Evolutionary conservation across 1,140 invertebrate species (phyloP).

Genomic region (Psix sp.): DNA sequence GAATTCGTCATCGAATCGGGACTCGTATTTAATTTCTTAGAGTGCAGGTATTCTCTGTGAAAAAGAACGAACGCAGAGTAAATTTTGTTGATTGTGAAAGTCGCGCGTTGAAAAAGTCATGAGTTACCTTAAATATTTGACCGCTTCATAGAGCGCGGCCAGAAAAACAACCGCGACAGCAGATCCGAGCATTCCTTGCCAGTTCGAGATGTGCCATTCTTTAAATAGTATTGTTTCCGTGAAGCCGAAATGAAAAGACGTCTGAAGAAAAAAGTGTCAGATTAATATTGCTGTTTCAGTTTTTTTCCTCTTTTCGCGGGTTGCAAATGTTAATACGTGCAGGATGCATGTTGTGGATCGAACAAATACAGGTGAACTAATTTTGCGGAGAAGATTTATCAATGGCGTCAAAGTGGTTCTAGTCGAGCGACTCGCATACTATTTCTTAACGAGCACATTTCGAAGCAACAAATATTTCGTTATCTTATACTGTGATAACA

Average conservation of each 20-base stretch:
- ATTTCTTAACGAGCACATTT: slow-evolving; percentile 29
- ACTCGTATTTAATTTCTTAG: slow-evolving; percentile 7
- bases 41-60: slow-evolving; percentile 64
- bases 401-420: background rate
- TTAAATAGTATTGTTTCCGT: slow-evolving; percentile 70
- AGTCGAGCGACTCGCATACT: slow-evolving; percentile 10
- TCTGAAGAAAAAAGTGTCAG: slow-evolving; percentile 52
- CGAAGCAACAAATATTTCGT: slow-evolving; percentile 32
- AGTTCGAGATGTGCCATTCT: slow-evolving; percentile 64
- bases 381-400: background rate
- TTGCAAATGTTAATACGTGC: slow-evolving; percentile 13
- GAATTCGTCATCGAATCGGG: background rate
- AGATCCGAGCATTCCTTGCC: slow-evolving; percentile 66
- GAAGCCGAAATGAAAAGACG: slow-evolving; percentile 71
- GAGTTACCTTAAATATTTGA: slow-evolving; percentile 71
- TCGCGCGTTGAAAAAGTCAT: background rate
- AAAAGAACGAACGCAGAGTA: too few species aligned
- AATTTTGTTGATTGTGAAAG: too few species aligned
- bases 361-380: background rate
- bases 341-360: slow-evolving; percentile 42
- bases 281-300: background rate
- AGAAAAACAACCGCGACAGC: slow-evolving; percentile 67
- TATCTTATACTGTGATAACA: slow-evolving; percentile 47
- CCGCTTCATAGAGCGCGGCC: slow-evolving; percentile 67
- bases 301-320: background rate